Evolutionary conservation across 2,113 vertebrate species (phyloP).

Genomic region (Ellobius talpinus): DNA sequence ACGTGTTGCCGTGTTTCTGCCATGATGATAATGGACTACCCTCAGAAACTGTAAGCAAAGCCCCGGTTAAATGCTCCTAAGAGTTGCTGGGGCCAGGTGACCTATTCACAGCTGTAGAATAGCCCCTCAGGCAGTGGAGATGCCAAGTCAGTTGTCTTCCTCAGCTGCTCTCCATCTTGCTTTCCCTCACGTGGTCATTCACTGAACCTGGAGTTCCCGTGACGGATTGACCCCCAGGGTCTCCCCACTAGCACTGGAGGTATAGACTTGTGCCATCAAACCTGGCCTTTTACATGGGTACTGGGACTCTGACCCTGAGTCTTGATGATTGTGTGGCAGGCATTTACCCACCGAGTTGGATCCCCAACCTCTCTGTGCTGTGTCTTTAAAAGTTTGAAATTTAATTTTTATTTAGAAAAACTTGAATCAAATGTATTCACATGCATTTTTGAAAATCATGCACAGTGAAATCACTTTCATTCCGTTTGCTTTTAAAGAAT

Average conservation of each 20-base stretch:
- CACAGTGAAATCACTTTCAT: not conserved
- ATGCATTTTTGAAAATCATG: not conserved
- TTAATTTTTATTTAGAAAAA: conserved; percentile 32
- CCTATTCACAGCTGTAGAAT: not conserved
- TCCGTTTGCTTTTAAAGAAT: not conserved
- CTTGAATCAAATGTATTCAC: not conserved
- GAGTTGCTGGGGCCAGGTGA: not conserved
- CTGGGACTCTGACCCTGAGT: not conserved
- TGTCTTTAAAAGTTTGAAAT: not conserved
- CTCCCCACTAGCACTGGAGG: not conserved
- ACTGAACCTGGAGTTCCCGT: not conserved
- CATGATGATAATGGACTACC: not conserved
- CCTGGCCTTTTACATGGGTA: not conserved
- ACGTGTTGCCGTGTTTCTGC: not conserved
- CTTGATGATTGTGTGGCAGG: not conserved
- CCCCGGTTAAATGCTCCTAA: not conserved
- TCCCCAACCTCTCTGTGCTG: not conserved
- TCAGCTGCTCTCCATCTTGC: not conserved
- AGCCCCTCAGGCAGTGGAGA: not conserved
- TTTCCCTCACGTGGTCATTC: not conserved
- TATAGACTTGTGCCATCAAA: not conserved
- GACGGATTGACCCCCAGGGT: not conserved
- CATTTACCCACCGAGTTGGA: not conserved
- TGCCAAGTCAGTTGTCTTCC: not conserved
- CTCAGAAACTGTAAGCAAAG: not conserved